Conservation (phyloP, 2,113 vertebrate species). For the Melanerpes aurifrons region DNA sequence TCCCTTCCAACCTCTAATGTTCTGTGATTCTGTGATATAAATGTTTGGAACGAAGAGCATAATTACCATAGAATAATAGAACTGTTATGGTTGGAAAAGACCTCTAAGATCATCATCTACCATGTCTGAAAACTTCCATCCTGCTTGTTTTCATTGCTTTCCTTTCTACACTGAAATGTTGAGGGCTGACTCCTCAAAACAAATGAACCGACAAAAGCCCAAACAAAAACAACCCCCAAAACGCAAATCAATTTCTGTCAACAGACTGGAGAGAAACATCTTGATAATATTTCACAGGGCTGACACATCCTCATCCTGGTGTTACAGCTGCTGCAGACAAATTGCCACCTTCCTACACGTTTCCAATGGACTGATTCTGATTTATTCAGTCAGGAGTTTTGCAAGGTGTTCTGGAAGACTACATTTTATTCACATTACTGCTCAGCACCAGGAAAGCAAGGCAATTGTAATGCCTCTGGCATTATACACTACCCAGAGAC, state of each 20-base stretch:
- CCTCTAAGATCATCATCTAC: neutral
- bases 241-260: neutral
- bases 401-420: neutral
- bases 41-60: neutral
- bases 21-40: no score
- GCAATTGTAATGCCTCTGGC: neutral
- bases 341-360: conserved; percentile 13
- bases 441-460: neutral
- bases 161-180: neutral
- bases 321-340: conserved; percentile 1
- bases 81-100: no score
- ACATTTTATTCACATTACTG: neutral
- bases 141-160: neutral
- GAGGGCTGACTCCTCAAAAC: neutral
- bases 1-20: no score
- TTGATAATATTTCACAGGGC: neutral
- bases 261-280: neutral
- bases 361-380: neutral
- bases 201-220: neutral
- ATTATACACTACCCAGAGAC: neutral
- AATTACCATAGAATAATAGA: no score
- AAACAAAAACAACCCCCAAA: no score
- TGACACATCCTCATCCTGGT: neutral
- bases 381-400: conserved; percentile 13
- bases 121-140: neutral